phyloP scores from a whole-genome alignment of 2,888 invertebrate genomes.

The Pollenia angustigena region DNA sequence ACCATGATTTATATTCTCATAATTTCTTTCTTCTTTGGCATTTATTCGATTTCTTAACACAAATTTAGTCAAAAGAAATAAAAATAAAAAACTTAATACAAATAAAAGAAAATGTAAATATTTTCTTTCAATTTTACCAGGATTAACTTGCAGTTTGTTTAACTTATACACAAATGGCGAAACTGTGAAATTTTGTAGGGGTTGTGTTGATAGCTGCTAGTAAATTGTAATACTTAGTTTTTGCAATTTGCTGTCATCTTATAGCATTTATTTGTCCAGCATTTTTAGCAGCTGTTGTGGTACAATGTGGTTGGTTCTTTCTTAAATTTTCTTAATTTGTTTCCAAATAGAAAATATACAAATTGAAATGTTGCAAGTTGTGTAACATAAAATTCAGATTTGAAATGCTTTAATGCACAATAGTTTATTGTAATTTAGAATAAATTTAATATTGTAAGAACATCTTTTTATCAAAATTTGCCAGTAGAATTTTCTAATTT shows the following conservation, averaged over 20 bases:
- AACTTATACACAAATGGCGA: no score
- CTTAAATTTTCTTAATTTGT: neutral
- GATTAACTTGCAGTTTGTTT: slow-evolving; percentile 4
- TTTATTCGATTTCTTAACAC: neutral
- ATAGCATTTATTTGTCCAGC: neutral
- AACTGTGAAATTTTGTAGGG: no score
- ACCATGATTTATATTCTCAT: slow-evolving; percentile 31
- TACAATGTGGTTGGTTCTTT: neutral
- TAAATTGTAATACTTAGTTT: neutral
- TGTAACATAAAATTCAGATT: no score
- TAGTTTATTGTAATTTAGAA: no score
- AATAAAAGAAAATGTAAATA: neutral
- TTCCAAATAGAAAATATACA: neutral
- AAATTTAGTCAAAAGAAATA: neutral
- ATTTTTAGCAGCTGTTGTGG: neutral
- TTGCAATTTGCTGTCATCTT: neutral
- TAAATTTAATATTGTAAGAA: no score
- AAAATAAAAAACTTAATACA: neutral
- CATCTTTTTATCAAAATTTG: no score
- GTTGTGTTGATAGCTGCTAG: neutral
- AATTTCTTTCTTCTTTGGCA: neutral
- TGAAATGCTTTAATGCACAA: no score
- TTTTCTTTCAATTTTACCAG: slow-evolving; percentile 6
- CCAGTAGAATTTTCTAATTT: no score
- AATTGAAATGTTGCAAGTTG: neutral